Base-by-base conservation (phyloP, 2,113 vertebrate genomes). In the Coregonus clupeaformis region DNA sequence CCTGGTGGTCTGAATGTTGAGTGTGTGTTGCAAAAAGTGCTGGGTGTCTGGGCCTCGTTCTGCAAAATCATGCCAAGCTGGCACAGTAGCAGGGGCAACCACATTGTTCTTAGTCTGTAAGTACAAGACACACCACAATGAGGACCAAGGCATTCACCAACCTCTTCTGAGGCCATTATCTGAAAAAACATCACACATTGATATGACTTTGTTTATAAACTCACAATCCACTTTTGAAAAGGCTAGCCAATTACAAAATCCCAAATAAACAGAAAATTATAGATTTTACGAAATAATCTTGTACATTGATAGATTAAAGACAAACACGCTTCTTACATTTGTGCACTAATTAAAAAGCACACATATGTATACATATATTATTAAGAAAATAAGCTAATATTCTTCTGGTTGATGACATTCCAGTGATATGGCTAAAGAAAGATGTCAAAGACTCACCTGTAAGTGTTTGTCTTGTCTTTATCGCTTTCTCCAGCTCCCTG, bases 1-100 rank as follows among this genome's bases (percentile, higher is more conserved):
- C 93, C 86, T 84, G 91, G 92, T 20, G 80, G 3, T 83, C 90
- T 90, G 81, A 80, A 89, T 66, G 92, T 91, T 0, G 1, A 0
- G n/a, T 86, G 81, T 0, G 0, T 0, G 36, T 45, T 0, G 47
- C 93, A 93, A 42, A 42, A 42, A 42, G 36, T 11, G 36, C 36
- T 42, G 0, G 0, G 0, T 3, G 25, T 0, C 42, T 76, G 91
- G 90, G 52, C 89, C 89, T 60, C 85, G 63, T 68, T 73, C 57
- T 45, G 80, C 42, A 89, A 65, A 84, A 92, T 74, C 55, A 91
- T 81, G 65, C 73, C 73, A 68, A 93, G 74, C 32, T 84, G 88
- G 74, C 69, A 87, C 71, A 89, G 52, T 47, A 93, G 80, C 70
- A 91, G 63, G 71, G 77, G 9, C 52, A 88, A 73, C 79, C 82